These are phyloP conservation scores for Drosophila azteca DNA, from an alignment of 1,140 invertebrate genomes.

Conservation along the genomic window DNA sequence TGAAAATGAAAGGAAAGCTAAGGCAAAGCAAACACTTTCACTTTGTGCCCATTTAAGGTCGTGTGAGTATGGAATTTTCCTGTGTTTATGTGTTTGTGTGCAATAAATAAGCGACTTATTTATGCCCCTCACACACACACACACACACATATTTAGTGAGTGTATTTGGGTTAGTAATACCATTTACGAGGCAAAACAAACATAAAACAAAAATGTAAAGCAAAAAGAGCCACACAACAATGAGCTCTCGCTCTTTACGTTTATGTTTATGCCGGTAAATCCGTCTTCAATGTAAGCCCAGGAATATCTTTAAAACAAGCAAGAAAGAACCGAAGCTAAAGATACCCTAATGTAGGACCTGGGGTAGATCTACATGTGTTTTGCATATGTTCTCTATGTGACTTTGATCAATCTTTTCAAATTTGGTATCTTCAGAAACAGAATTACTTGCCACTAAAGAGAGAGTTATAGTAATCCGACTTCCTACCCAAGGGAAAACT, in stretches of 20 bases:
- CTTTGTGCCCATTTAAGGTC: slow-evolving; percentile 67
- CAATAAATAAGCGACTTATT: slow-evolving; percentile 73
- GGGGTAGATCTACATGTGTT: too few relatives aligned
- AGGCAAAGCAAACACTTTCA: slow-evolving; percentile 50
- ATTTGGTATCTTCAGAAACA: too few relatives aligned
- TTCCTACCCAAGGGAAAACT: too few relatives aligned
- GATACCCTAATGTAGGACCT: too few relatives aligned
- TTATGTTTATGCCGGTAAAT: slow-evolving; percentile 53
- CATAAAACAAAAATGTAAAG: slow-evolving; percentile 55
- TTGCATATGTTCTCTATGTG: too few relatives aligned
- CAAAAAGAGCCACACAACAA: slow-evolving; percentile 3
- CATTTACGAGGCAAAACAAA: slow-evolving; percentile 63
- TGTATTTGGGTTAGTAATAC: slow-evolving; percentile 70
- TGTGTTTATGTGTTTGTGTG: slow-evolving; percentile 33
- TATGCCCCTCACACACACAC: slow-evolving; percentile 56
- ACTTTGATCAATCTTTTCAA: too few relatives aligned
- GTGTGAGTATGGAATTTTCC: slow-evolving; percentile 13
- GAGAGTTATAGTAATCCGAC: too few relatives aligned
- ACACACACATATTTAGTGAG: slow-evolving; percentile 26
- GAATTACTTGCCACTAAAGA: too few relatives aligned
- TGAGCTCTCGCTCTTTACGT: slow-evolving; percentile 43
- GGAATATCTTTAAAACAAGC: slow-evolving; percentile 34
- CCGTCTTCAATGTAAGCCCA: slow-evolving; percentile 64
- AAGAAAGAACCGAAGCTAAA: slow-evolving; percentile 7
- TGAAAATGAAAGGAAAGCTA: slow-evolving; percentile 9